These are phyloP conservation scores for Catostomus latipinnis DNA, from an alignment of 2,797 vertebrate species.

Conservation along the genomic window DNA sequence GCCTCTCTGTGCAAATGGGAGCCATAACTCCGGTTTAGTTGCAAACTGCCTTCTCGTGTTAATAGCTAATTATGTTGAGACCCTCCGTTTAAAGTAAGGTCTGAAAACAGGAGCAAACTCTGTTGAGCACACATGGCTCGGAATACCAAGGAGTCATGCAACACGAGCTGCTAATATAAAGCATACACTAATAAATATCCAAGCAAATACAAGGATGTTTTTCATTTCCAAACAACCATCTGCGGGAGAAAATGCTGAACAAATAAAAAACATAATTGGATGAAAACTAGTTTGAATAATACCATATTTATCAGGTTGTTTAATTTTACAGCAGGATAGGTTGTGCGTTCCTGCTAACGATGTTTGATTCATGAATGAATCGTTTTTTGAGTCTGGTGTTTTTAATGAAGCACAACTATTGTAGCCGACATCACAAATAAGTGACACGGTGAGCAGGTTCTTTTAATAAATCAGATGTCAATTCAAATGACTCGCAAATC, in stretches of 20 bases:
- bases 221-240: constrained; percentile 15
- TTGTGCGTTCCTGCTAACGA: background rate
- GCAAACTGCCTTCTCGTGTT: constrained; percentile 47
- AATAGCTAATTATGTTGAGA: constrained; percentile 59
- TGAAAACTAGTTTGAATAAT: background rate
- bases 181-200: background rate
- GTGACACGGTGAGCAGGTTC: too few relatives aligned
- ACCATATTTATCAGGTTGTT: constrained; percentile 4
- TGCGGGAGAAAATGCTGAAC: background rate
- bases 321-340: constrained; percentile 1
- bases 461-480: too few relatives aligned
- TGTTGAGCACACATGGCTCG: background rate
- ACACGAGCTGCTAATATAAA: constrained; percentile 1
- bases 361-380: too few relatives aligned
- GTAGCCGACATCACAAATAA: too few relatives aligned
- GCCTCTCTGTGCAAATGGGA: constrained; percentile 53
- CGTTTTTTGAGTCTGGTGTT: background rate
- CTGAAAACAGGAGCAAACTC: constrained; percentile 21
- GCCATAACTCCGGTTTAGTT: constrained; percentile 56
- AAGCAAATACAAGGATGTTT: background rate
- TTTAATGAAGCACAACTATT: background rate
- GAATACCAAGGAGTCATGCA: background rate
- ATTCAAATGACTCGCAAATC: too few relatives aligned
- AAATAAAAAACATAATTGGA: constrained; percentile 14
- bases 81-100: constrained; percentile 40